These are phyloP conservation scores for Triplophysa tibetana DNA, from an alignment of 2,113 vertebrate genomes.

Conservation along the genomic window DNA sequence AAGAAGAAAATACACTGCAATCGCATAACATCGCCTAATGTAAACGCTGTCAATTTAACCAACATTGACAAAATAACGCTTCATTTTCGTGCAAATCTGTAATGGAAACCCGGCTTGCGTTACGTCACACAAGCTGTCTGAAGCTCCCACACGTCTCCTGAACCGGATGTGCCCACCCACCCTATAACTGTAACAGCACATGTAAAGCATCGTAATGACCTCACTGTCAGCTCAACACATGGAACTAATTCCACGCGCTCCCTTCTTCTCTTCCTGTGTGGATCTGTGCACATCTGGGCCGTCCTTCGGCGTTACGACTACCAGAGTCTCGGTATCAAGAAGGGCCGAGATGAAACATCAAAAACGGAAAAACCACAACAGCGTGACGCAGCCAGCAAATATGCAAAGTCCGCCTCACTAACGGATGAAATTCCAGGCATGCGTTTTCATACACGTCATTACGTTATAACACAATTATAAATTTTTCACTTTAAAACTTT, in stretches of 20 bases:
- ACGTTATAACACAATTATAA: conserved; percentile 42
- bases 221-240: conserved; percentile 69
- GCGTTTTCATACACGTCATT: not conserved
- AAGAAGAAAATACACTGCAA: too few species aligned
- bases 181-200: conserved; percentile 39
- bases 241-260: conserved; percentile 71
- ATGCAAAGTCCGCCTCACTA: conserved; percentile 18
- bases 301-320: conserved; percentile 60
- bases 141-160: too few species aligned
- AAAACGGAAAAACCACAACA: conserved; percentile 61
- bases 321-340: conserved; percentile 53
- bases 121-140: too few species aligned
- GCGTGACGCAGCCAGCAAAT: conserved; percentile 49
- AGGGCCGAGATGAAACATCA: conserved; percentile 55
- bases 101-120: too few species aligned
- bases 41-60: too few species aligned
- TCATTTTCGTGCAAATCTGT: too few species aligned
- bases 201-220: conserved; percentile 61
- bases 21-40: too few species aligned
- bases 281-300: conserved; percentile 62
- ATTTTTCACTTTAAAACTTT: not conserved
- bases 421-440: conserved; percentile 1
- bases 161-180: not conserved
- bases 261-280: conserved; percentile 65
- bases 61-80: too few species aligned